Percentiles rank a stretch among this genome's conserved stretches.
Evolutionary conservation across 2,888 invertebrate species (phyloP).

Genomic region (Liopterus haemorrhoidalis): DNA sequence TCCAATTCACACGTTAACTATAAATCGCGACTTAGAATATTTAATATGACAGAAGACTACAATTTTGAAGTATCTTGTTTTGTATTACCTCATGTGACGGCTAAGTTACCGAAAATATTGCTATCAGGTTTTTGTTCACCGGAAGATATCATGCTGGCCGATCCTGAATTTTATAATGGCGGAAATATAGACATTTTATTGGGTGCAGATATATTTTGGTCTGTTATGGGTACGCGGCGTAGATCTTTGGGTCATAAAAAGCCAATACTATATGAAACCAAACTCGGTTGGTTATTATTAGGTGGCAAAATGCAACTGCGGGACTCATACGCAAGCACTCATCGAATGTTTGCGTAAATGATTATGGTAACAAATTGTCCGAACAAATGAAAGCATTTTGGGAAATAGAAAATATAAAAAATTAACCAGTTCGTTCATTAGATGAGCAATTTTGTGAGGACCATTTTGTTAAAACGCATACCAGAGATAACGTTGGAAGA

Average conservation of each 20-base stretch:
- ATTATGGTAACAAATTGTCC: no score
- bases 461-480: constrained; percentile 28
- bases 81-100: no score
- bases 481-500: constrained; percentile 27
- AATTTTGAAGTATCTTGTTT: no score
- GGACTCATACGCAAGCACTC: not conserved
- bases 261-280: constrained; percentile 2
- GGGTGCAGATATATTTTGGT: constrained; percentile 27
- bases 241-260: constrained; percentile 11
- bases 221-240: constrained; percentile 23
- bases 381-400: constrained; percentile 6
- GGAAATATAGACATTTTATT: constrained; percentile 25
- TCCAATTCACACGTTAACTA: no score
- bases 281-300: not conserved
- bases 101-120: no score
- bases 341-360: constrained; percentile 4
- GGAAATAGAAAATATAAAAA: constrained; percentile 32
- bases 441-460: constrained; percentile 32
- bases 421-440: constrained; percentile 16
- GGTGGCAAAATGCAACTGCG: not conserved
- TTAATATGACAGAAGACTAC: no score
- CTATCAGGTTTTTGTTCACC: no score
- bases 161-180: constrained; percentile 21
- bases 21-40: no score
- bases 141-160: no score